Evolutionary conservation across 2,888 invertebrate species (phyloP).

Genomic region (Synanthedon tipuliformis): DNA sequence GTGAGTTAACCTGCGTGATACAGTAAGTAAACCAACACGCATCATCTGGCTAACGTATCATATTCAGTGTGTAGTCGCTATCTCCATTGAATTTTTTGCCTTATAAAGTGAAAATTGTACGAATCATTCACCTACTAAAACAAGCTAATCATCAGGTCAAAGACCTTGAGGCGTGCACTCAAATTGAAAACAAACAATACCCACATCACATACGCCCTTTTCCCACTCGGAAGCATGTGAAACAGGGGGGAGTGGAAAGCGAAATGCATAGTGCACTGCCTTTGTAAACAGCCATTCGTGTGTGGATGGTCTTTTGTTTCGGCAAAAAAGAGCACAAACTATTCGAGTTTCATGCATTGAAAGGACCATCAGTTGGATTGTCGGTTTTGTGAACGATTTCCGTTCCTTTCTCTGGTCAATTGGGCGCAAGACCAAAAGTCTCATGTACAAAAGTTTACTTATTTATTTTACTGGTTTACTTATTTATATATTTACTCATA

Average conservation of each 20-base stretch:
- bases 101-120: too few species aligned
- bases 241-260: constrained; percentile 12
- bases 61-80: too few species aligned
- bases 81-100: too few species aligned
- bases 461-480: too few species aligned
- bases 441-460: too few species aligned
- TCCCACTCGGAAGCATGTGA: not conserved
- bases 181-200: not conserved
- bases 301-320: constrained; percentile 29
- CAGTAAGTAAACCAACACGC: too few species aligned
- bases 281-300: constrained; percentile 29
- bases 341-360: not conserved
- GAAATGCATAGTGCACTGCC: constrained; percentile 30
- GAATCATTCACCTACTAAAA: not conserved
- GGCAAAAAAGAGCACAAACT: not conserved
- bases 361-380: not conserved
- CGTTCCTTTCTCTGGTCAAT: not conserved
- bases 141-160: not conserved
- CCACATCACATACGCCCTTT: not conserved
- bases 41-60: too few species aligned
- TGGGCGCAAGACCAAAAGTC: too few species aligned
- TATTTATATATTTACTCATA: too few species aligned
- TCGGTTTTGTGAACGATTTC: not conserved
- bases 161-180: not conserved
- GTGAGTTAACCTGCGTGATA: too few species aligned